Conservation (phyloP, 2,113 vertebrate species). For the Eclectus roratus region DNA sequence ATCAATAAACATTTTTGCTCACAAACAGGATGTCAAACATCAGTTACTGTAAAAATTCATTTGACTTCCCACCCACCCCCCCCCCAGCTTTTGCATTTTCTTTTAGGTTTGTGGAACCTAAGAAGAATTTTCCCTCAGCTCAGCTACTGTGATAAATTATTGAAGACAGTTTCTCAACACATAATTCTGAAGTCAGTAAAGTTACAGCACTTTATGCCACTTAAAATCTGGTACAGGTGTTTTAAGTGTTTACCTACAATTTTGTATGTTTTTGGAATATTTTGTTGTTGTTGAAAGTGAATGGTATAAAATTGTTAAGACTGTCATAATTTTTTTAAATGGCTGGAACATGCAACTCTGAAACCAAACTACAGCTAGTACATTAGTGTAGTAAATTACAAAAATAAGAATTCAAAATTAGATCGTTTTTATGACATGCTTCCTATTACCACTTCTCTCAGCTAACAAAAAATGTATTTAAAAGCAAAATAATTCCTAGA, state of each 20-base stretch:
- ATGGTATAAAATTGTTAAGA: background rate
- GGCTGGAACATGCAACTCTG: background rate
- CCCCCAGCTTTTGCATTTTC: background rate
- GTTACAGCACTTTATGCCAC: background rate
- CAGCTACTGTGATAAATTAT: background rate
- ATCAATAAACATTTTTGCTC: background rate
- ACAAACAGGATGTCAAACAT: background rate
- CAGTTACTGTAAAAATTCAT: background rate
- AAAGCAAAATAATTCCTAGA: background rate
- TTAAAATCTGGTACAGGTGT: background rate
- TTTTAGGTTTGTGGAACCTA: background rate
- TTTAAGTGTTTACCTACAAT: background rate
- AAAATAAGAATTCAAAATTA: background rate
- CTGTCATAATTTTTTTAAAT: background rate
- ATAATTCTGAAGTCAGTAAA: background rate
- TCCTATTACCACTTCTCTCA: background rate
- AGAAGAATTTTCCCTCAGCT: background rate
- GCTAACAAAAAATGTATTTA: background rate
- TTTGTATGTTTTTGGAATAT: background rate
- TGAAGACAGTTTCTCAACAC: background rate
- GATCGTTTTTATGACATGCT: background rate
- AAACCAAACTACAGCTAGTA: background rate
- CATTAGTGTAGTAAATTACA: background rate
- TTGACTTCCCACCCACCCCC: background rate
- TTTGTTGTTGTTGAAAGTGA: background rate